These are phyloP conservation scores for Lepus europaeus DNA, from an alignment of 2,113 vertebrate genomes.

Conservation along the genomic window DNA sequence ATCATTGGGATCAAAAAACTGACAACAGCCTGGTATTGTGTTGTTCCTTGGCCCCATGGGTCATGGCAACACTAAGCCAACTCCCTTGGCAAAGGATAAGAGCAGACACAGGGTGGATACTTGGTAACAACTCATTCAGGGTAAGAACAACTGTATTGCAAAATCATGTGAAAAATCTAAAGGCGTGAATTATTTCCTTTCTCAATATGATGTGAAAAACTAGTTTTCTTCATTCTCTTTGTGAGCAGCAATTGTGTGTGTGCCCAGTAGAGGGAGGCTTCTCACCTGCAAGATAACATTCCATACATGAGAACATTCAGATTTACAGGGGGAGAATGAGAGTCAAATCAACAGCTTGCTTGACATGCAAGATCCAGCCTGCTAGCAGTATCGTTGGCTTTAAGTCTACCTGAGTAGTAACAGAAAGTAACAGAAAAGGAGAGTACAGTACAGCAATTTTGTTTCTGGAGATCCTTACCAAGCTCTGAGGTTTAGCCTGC, in stretches of 20 bases:
- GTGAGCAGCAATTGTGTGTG: conserved; percentile 14
- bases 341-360: conserved; percentile 25
- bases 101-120: not conserved
- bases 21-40: not conserved
- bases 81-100: not conserved
- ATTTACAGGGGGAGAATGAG: not conserved
- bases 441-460: not conserved
- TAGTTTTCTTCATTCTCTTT: not conserved
- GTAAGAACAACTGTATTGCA: not conserved
- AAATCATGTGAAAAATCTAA: not conserved
- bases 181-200: conserved; percentile 3
- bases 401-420: not conserved
- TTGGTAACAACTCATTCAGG: not conserved
- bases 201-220: not conserved
- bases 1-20: not conserved
- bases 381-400: not conserved
- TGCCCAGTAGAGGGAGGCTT: conserved; percentile 73
- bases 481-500: not conserved
- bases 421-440: not conserved
- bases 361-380: not conserved
- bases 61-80: not conserved
- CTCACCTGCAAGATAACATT: conserved; percentile 43
- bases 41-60: not conserved
- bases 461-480: not conserved
- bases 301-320: not conserved